A percentile compares a stretch with the other conserved stretches of the same genome.
Conservation (phyloP, 2,888 invertebrate species). For the Catocala fraxini region DNA sequence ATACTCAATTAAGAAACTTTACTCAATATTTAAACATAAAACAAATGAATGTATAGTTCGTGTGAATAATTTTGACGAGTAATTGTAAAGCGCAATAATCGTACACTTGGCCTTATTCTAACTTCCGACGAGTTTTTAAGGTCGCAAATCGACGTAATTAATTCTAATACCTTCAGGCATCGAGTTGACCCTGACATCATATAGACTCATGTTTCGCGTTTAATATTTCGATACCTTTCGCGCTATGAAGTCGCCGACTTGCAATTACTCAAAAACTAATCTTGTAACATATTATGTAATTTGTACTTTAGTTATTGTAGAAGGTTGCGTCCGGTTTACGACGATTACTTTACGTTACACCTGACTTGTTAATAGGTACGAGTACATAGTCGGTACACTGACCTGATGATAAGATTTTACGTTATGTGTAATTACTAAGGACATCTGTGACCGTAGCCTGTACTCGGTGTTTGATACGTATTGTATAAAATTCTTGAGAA, state of each 20-base stretch:
- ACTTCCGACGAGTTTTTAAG: conserved; percentile 7
- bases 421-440: conserved; percentile 48
- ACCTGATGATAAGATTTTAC: conserved; percentile 16
- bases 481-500: conserved; percentile 62
- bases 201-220: conserved; percentile 1
- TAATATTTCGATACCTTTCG: conserved; percentile 8
- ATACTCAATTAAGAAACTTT: too few species aligned
- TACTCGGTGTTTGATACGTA: conserved; percentile 51
- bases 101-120: conserved; percentile 1
- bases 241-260: background rate
- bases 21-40: too few species aligned
- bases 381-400: too few species aligned
- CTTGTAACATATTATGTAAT: background rate
- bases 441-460: conserved; percentile 39
- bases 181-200: conserved; percentile 5
- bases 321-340: background rate
- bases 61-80: conserved; percentile 13
- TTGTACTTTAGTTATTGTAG: background rate
- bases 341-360: background rate
- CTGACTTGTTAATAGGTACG: background rate
- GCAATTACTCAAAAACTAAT: background rate
- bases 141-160: conserved; percentile 6
- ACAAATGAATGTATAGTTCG: conserved; percentile 2
- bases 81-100: conserved; percentile 9
- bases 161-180: background rate